A percentile compares a stretch with the other conserved stretches of the same genome.
These are phyloP conservation scores for Megathymus violae DNA, from an alignment of 1,140 invertebrate species.

Conservation along the genomic window DNA sequence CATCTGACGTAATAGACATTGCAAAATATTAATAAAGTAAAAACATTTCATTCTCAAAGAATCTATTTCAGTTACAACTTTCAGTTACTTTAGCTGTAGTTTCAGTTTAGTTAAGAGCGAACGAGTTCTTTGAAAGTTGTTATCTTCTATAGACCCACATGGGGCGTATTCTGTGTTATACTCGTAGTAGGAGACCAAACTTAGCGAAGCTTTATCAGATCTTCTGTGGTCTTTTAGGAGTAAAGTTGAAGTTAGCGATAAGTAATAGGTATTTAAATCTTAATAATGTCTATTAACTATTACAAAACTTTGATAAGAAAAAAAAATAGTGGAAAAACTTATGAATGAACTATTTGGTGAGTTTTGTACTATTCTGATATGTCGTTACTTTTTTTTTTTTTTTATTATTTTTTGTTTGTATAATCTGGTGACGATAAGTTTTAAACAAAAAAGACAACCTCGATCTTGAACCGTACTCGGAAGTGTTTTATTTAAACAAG, in stretches of 20 bases:
- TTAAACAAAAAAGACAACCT: constrained; percentile 56
- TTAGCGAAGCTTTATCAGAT: not conserved
- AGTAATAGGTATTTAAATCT: too few species aligned
- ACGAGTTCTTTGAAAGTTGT: constrained; percentile 57
- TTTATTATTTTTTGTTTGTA: too few species aligned
- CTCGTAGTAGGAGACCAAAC: constrained; percentile 46
- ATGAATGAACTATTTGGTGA: too few species aligned
- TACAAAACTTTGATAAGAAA: too few species aligned
- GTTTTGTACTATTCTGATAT: too few species aligned
- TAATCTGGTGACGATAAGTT: not conserved
- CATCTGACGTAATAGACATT: too few species aligned
- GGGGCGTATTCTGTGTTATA: constrained; percentile 68
- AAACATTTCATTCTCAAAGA: not conserved
- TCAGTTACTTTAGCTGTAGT: constrained; percentile 1
- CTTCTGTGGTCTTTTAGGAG: too few species aligned
- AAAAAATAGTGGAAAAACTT: too few species aligned
- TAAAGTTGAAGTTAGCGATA: too few species aligned
- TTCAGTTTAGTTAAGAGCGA: constrained; percentile 36
- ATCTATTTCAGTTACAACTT: not conserved
- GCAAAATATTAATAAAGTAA: too few species aligned
- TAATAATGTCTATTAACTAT: too few species aligned
- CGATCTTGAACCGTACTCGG: constrained; percentile 50
- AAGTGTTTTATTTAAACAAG: constrained; percentile 70
- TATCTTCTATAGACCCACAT: constrained; percentile 46
- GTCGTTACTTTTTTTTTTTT: too few species aligned